These are phyloP conservation scores for Sebastes hopkinsi DNA, from an alignment of 2,797 vertebrate species.

Conservation along the genomic window DNA sequence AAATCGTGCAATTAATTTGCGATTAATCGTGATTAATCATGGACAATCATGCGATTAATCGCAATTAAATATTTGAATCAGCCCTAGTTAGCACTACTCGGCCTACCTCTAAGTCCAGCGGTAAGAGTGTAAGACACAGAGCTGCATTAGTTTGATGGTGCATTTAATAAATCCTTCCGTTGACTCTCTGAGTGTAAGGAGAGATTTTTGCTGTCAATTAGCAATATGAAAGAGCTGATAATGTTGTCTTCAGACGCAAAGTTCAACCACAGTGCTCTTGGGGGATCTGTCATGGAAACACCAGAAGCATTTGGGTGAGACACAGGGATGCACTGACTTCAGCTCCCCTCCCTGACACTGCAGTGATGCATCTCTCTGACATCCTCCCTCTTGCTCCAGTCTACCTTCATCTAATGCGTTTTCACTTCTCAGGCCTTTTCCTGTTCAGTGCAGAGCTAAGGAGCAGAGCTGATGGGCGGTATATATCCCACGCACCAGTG, in stretches of 20 bases:
- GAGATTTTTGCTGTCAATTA: not conserved
- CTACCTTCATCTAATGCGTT: not conserved
- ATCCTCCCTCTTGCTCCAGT: conserved; percentile 1
- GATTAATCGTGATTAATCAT: too few relatives aligned
- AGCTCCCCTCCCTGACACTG: not conserved
- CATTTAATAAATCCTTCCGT: not conserved
- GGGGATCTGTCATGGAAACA: not conserved
- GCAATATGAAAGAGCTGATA: not conserved
- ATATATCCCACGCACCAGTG: conserved; percentile 2
- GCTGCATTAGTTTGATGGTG: not conserved
- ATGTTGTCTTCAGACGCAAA: not conserved
- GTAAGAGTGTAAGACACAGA: not conserved
- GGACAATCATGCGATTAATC: too few relatives aligned
- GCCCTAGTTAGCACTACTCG: not conserved
- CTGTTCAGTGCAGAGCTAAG: not conserved
- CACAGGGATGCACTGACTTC: not conserved
- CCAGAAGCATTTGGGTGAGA: not conserved
- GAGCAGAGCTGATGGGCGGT: conserved; percentile 13
- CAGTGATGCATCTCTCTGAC: conserved; percentile 3
- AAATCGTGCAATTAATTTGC: too few relatives aligned
- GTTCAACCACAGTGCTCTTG: not conserved
- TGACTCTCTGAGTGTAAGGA: not conserved
- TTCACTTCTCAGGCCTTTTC: conserved; percentile 1
- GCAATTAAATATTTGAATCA: too few relatives aligned
- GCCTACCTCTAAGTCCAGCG: not conserved